These are phyloP conservation scores for Phataginus tetradactyla DNA, from an alignment of 2,797 vertebrate genomes.

Conservation along the genomic window DNA sequence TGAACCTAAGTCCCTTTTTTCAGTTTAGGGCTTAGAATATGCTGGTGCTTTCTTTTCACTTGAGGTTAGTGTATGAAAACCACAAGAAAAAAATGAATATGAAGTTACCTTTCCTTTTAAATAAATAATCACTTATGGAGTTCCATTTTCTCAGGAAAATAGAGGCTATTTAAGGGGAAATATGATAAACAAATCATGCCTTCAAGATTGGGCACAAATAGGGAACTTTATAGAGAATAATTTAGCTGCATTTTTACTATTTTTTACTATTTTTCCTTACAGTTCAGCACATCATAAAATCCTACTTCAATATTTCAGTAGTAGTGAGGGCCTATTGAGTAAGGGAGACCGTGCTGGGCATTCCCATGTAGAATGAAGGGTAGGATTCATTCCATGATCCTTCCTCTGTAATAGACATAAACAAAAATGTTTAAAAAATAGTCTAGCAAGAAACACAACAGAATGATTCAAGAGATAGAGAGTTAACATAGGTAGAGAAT, in stretches of 20 bases:
- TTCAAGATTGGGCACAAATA: background rate
- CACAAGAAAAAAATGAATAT: constrained; percentile 19
- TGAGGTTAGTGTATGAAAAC: constrained; percentile 53
- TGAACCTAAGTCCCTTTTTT: constrained; percentile 37
- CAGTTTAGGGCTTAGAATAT: background rate
- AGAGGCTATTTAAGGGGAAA: background rate
- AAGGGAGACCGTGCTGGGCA: background rate
- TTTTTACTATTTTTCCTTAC: background rate
- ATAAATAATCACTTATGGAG: background rate
- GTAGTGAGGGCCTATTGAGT: background rate
- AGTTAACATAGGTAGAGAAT: background rate
- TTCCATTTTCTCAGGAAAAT: background rate
- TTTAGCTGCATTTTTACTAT: background rate
- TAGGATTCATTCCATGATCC: background rate
- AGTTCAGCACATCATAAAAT: background rate
- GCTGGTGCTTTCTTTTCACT: constrained; percentile 19
- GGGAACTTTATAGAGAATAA: background rate
- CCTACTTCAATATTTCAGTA: background rate
- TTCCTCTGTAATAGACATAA: background rate
- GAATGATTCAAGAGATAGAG: background rate
- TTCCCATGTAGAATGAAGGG: background rate
- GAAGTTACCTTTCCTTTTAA: background rate
- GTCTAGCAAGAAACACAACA: background rate
- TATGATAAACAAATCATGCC: background rate
- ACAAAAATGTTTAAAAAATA: background rate